phyloP scores from a whole-genome alignment of 2,113 vertebrate species.

The Scytalopus superciliaris region DNA sequence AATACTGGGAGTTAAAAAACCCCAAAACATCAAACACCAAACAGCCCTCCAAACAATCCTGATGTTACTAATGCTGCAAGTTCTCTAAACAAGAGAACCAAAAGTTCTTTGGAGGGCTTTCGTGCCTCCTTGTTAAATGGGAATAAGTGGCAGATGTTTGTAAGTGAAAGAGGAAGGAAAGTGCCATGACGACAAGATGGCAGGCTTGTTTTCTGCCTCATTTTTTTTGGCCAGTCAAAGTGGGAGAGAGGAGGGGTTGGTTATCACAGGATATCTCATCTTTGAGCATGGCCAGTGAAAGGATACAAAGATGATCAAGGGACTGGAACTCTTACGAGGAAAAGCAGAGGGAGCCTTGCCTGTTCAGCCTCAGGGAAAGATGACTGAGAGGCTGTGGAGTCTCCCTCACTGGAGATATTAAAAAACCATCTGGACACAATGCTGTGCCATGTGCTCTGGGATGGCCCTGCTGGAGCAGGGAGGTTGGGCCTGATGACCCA shows the following conservation, averaged over 20 bases:
- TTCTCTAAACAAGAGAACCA: background rate
- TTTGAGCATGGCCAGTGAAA: background rate
- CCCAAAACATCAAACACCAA: background rate
- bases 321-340: background rate
- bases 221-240: background rate
- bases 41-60: background rate
- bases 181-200: background rate
- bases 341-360: background rate
- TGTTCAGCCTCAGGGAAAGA: background rate
- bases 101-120: background rate
- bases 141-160: background rate
- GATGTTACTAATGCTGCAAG: background rate
- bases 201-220: background rate
- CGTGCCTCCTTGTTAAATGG: background rate
- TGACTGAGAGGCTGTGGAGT: background rate
- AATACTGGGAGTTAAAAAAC: background rate
- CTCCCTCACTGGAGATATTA: background rate
- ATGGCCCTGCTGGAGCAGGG: background rate
- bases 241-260: background rate
- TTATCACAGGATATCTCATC: background rate
- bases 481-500: too few relatives aligned
- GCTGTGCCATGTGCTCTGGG: rapidly evolving
- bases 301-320: background rate
- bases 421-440: background rate
- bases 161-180: background rate